Base-by-base conservation (phyloP, 2,888 invertebrate genomes). In the Stenodema calcarata region DNA sequence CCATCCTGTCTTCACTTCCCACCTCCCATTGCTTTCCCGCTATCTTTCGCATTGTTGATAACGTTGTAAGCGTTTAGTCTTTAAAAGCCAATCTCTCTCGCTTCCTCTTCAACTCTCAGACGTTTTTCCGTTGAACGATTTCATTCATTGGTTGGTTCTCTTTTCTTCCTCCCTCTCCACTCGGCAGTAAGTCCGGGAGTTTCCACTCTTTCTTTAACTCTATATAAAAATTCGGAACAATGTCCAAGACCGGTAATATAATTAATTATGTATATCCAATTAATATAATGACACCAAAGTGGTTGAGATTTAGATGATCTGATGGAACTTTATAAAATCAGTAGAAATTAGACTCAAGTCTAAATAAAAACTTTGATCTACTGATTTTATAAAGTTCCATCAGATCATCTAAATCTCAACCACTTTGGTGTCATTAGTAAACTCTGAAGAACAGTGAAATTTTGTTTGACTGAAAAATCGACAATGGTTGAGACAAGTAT, bases 41-140 rank as follows among this genome's bases (percentile, higher is more conserved):
- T 50, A 80, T 80, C 80, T 50, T 84, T 47, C 47, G 30, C 70
- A 84, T 73, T 82, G 82, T 82, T 82, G 47, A 82, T 82, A 82
- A 69, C 84, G 47, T 84, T 84, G 84, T 84, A 70, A 84, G 70
- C 70, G 73, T 73, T 84, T 84, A 70, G 73, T 73, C 73, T 73
- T 73, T 84, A 73, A 84, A 84, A 44, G 73, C 73, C 84, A 73
- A 84, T 84, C 73, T 82, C 82, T 41, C 41, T 69, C 41, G 27
- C 69, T 70, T 42, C 44, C 84, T 73, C 70, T 27, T 50, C 44
- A 80, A 44, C 50, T 50, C 54, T 50, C 50, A 30, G 30, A n/a
- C 50, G 47, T 27, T 47, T 50, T 80, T 30, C 50, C 54, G 47
- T 44, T 78, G 42, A 47, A 78, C 78, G 44, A 78, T 44, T 78